Evolutionary conservation across 2,888 invertebrate genomes (phyloP), one percentile per base, ranked within the genome.

Genomic region (Pristionchus exspectatus): DNA sequence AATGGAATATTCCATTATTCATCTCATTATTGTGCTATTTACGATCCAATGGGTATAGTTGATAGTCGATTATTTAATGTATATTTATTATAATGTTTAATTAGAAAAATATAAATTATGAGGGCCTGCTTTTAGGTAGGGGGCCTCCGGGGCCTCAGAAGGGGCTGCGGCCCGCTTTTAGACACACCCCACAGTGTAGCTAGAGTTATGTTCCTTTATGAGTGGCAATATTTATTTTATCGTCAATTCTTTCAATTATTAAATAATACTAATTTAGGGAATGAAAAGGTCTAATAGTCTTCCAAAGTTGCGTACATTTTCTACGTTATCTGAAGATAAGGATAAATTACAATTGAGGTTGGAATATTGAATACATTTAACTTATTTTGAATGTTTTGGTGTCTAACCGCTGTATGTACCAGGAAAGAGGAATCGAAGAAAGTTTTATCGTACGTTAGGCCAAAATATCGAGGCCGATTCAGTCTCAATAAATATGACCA

Each of bases 341-440:
- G 85, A 85, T 30, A 56, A 59, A 33, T 12, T 85, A 16, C 50
- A 27, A 56, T 86, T 7, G 21, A 38, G 18, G 18, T 9, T 30
- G 7, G 12, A 86, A 10, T 66, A 44, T 38, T 33, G 24, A 63
- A n/a, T 54, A 38, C 12, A 27, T 63, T 33, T 12, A 54, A 4
- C 21, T 30, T 59, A 24, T 56, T 59, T 59, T 12, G 16, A 4
- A 59, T 59, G 21, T 21, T 59, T 21, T 59, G 59, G 24, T 18
- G 14, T 24, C 59, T 59, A 24, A 81, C 24, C n/a, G 30, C 44
- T 81, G 9, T 38, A 38, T 44, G 50, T 38, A 69, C 69, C 14
- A 87, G 87, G 33, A 69, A 50, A 44, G 69, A 87, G 16, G 87
- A 87, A 24, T 66, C 44, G 50, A 87, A 87, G 87, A 87, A 69